Conservation (phyloP, 2,888 invertebrate species). For the Pterostichus niger region DNA sequence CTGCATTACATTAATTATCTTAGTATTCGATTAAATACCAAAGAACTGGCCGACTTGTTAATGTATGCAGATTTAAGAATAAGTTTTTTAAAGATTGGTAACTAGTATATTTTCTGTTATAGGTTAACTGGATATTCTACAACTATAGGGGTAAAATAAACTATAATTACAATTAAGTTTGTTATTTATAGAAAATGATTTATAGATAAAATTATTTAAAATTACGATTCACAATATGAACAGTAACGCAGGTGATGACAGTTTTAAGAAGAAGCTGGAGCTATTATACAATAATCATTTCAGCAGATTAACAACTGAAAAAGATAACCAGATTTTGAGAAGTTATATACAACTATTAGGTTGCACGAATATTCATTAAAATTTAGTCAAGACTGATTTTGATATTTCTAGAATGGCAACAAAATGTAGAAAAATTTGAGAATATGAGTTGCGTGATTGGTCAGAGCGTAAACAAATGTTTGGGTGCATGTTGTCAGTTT, state of each 20-base stretch:
- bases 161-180: conserved; percentile 8
- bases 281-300: conserved; percentile 57
- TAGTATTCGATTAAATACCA: conserved; percentile 70
- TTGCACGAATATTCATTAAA: not conserved
- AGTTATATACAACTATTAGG: conserved; percentile 57
- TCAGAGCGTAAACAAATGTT: conserved; percentile 78
- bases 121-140: conserved; percentile 84
- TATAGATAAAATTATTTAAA: conserved; percentile 73
- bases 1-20: conserved; percentile 88
- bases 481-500: conserved; percentile 78
- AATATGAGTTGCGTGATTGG: conserved; percentile 70
- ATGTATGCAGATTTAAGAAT: conserved; percentile 8
- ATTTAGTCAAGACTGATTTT: not conserved
- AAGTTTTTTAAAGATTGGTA: not conserved
- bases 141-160: conserved; percentile 83
- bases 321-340: conserved; percentile 51
- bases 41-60: conserved; percentile 52
- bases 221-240: conserved; percentile 71
- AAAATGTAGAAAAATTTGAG: conserved; percentile 75
- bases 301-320: conserved; percentile 20
- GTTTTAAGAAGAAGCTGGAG: conserved; percentile 49
- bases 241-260: conserved; percentile 68
- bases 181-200: conserved; percentile 29
- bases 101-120: conserved; percentile 71
- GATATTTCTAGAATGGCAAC: conserved; percentile 80